Evolutionary conservation across 1,140 invertebrate genomes (phyloP).

Genomic region (Camponotus floridanus): DNA sequence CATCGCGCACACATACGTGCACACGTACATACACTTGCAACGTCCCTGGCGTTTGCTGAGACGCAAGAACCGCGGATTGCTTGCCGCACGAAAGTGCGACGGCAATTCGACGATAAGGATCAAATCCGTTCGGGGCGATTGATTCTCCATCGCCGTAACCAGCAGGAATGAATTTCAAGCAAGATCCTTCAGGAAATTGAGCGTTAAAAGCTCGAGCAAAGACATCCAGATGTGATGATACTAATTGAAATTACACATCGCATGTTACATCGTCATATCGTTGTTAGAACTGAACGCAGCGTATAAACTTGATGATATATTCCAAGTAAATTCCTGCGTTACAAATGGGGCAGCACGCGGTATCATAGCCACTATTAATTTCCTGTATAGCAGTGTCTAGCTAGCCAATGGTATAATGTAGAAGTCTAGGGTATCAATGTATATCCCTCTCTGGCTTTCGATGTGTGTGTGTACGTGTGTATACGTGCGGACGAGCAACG

Average conservation of each 20-base stretch:
- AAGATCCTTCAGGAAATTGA: neutral
- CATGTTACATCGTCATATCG: neutral
- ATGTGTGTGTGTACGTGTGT: neutral
- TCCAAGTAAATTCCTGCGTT: conserved; percentile 72
- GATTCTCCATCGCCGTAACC: neutral
- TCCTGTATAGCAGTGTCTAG: conserved; percentile 35
- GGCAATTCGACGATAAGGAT: conserved; percentile 44
- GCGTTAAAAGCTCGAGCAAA: neutral
- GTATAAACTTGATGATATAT: conserved; percentile 68
- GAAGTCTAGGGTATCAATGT: conserved; percentile 38
- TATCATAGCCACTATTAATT: conserved; percentile 40
- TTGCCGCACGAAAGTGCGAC: conserved; percentile 33
- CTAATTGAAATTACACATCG: neutral
- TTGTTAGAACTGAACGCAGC: neutral
- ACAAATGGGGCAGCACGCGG: conserved; percentile 55
- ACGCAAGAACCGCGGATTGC: conserved; percentile 8
- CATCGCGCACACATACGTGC: neutral
- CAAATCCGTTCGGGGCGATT: conserved; percentile 5
- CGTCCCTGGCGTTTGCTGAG: neutral
- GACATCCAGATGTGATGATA: neutral
- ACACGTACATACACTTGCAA: neutral
- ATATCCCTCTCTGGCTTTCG: neutral
- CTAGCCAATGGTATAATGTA: conserved; percentile 35
- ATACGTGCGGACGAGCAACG: conserved; percentile 33
- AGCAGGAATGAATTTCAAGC: neutral